These are phyloP conservation scores for Monarcha castaneiventris DNA, from an alignment of 2,113 vertebrate genomes.

Conservation along the genomic window DNA sequence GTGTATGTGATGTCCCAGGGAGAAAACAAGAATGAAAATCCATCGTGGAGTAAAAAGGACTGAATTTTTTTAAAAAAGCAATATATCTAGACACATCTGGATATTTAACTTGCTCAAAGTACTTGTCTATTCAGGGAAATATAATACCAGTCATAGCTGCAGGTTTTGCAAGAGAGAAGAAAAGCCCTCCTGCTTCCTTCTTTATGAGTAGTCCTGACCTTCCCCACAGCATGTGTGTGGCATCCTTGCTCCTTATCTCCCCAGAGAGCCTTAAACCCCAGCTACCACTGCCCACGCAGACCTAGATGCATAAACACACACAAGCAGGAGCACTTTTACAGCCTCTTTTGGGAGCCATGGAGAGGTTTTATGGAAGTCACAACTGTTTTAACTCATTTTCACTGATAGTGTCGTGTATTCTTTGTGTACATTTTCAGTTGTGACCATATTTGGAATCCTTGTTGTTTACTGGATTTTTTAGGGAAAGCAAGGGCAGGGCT, in stretches of 20 bases:
- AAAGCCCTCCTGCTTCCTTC: not conserved
- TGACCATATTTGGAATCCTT: not conserved
- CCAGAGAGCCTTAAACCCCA: not conserved
- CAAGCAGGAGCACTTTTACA: not conserved
- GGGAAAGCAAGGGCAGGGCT: not conserved
- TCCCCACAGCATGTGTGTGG: not conserved
- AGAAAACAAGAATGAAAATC: not conserved
- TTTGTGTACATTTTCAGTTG: not conserved
- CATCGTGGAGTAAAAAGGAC: not conserved
- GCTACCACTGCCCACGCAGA: not conserved
- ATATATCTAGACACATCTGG: not conserved
- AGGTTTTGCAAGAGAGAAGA: not conserved
- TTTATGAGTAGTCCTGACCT: not conserved
- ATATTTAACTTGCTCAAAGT: slow-evolving; percentile 1
- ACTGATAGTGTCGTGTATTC: not conserved
- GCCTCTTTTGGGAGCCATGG: not conserved
- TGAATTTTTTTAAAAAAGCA: not conserved
- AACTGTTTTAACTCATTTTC: not conserved
- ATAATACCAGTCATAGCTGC: not conserved
- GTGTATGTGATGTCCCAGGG: not conserved
- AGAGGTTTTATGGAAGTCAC: not conserved
- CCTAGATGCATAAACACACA: not conserved
- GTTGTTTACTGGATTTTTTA: not conserved
- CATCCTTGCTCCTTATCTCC: not conserved
- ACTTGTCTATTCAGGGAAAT: not conserved